These are phyloP conservation scores for Hymenochirus boettgeri DNA, from an alignment of 2,113 vertebrate genomes.

Conservation along the genomic window DNA sequence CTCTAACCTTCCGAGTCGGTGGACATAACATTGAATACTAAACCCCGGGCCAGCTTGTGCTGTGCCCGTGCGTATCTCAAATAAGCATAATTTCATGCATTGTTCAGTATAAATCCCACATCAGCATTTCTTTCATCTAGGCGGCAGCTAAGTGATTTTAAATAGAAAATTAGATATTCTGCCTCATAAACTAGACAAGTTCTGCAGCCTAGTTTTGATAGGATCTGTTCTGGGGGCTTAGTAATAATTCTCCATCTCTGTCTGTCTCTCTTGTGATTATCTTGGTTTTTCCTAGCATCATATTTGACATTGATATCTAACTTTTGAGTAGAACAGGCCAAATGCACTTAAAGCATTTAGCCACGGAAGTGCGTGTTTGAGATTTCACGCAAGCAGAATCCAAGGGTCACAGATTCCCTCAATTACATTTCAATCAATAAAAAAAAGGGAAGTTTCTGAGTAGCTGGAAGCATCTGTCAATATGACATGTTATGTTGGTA, in stretches of 20 bases:
- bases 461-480: not conserved
- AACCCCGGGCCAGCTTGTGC: no score
- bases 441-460: not conserved
- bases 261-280: not conserved
- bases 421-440: not conserved
- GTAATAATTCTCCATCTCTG: not conserved
- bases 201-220: not conserved
- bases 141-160: no score
- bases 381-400: not conserved
- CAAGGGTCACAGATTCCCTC: not conserved
- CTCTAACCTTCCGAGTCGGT: no score
- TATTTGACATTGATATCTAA: not conserved
- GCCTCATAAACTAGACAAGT: no score
- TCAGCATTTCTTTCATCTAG: no score
- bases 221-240: not conserved
- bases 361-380: not conserved
- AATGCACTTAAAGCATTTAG: not conserved
- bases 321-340: not conserved
- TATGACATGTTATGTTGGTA: not conserved
- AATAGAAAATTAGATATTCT: no score
- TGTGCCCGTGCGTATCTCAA: no score
- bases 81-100: no score
- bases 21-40: no score
- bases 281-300: conserved; percentile 1
- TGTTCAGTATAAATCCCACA: no score